These are phyloP conservation scores for Eupithecia inturbata DNA, from an alignment of 2,888 invertebrate species.

Conservation along the genomic window DNA sequence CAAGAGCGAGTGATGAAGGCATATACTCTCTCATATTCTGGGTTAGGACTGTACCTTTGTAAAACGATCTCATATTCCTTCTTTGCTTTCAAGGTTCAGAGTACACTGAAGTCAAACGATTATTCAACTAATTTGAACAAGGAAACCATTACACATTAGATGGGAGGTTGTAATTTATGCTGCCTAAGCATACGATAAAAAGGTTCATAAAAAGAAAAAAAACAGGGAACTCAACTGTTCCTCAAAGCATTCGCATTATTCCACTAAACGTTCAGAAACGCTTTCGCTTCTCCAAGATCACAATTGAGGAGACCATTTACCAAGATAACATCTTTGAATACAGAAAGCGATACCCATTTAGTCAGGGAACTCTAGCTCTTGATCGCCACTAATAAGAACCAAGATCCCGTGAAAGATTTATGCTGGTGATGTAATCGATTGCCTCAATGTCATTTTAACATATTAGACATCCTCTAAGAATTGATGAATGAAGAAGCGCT, in stretches of 20 bases:
- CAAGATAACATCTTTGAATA: slow-evolving; percentile 9
- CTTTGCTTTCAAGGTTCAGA: not conserved
- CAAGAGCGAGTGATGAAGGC: not conserved
- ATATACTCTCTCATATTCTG: not conserved
- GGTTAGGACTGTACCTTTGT: not conserved
- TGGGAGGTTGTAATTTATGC: not conserved
- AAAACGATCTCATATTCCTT: not conserved
- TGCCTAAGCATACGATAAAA: not conserved
- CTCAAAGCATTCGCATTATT: slow-evolving; percentile 2
- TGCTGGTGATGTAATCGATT: slow-evolving; percentile 24
- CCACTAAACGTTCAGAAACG: not conserved
- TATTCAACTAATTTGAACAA: not conserved
- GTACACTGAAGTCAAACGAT: not conserved
- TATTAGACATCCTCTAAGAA: slow-evolving; percentile 10
- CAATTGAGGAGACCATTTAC: not conserved
- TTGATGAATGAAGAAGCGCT: slow-evolving; percentile 22
- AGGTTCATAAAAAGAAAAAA: not conserved
- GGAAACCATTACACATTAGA: not conserved
- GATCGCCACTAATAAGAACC: slow-evolving; percentile 1
- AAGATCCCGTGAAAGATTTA: slow-evolving; percentile 16
- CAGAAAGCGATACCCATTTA: slow-evolving; percentile 1
- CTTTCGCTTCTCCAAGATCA: not conserved
- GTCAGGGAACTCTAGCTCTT: slow-evolving; percentile 1
- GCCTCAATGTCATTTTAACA: slow-evolving; percentile 23
- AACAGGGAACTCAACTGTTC: not conserved